Evolutionary conservation across 2,888 invertebrate species (phyloP).

Genomic region (Junonia oenone): DNA sequence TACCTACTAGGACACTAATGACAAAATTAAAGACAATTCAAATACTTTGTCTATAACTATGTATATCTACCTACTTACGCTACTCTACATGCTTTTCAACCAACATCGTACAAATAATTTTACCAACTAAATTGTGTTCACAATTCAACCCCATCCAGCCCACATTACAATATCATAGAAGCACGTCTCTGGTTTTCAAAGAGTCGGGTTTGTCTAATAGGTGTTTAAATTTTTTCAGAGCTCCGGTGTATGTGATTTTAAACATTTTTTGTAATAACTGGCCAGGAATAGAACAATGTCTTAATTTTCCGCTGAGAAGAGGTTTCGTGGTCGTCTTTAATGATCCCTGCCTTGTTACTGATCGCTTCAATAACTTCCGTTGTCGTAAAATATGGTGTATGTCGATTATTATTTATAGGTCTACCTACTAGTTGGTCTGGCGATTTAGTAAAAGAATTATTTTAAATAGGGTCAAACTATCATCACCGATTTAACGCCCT

Average conservation of each 20-base stretch:
- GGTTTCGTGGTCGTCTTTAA: slow-evolving; percentile 21
- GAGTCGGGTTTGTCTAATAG: slow-evolving; percentile 48
- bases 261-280: not conserved
- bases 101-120: no score
- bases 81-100: no score
- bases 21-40: no score
- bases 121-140: not conserved
- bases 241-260: slow-evolving; percentile 31
- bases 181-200: slow-evolving; percentile 32
- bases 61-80: no score
- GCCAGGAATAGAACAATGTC: slow-evolving; percentile 22
- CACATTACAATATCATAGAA: slow-evolving; percentile 3
- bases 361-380: slow-evolving; percentile 1
- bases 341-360: slow-evolving; percentile 1
- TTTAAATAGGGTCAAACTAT: not conserved
- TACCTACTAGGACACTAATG: no score
- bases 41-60: no score
- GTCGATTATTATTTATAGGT: no score
- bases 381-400: not conserved
- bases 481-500: no score
- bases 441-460: not conserved
- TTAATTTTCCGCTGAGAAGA: slow-evolving; percentile 22
- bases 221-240: slow-evolving; percentile 46
- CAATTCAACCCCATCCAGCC: not conserved
- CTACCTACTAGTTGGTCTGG: not conserved